These are phyloP conservation scores for Coccyzus lansbergi DNA, from an alignment of 2,797 vertebrate genomes.

Conservation along the genomic window DNA sequence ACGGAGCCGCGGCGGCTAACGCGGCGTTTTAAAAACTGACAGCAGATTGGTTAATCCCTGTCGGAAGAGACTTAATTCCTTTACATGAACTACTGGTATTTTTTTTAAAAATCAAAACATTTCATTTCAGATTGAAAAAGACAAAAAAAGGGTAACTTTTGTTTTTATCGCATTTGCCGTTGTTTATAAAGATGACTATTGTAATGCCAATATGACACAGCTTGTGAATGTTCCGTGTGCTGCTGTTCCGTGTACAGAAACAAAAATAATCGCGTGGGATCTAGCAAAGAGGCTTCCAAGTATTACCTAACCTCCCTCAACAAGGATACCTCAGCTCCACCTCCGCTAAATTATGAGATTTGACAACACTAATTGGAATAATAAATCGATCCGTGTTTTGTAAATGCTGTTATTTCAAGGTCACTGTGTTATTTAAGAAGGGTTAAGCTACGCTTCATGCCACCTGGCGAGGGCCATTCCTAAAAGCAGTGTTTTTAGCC, in stretches of 20 bases:
- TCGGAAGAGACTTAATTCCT: constrained; percentile 84
- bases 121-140: constrained; percentile 90
- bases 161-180: constrained; percentile 91
- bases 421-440: constrained; percentile 82
- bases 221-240: constrained; percentile 99
- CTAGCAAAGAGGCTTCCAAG: constrained; percentile 91
- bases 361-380: constrained; percentile 87
- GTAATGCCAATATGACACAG: constrained; percentile 98
- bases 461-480: constrained; percentile 80
- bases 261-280: constrained; percentile 87
- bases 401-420: constrained; percentile 82
- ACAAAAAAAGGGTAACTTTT: constrained; percentile 74
- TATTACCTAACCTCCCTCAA: constrained; percentile 98
- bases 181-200: constrained; percentile 90
- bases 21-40: constrained; percentile 78
- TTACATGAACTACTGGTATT: constrained; percentile 85
- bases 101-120: constrained; percentile 85
- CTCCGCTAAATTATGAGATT: constrained; percentile 81
- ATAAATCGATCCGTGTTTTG: constrained; percentile 81
- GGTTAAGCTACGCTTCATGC: constrained; percentile 78
- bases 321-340: constrained; percentile 99
- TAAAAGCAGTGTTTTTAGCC: constrained; percentile 81
- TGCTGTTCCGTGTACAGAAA: constrained; percentile 94
- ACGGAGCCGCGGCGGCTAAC: constrained; percentile 58
- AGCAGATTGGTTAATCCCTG: constrained; percentile 78